Conservation (phyloP, 2,797 vertebrate species). For the Cheirogaleus major region DNA sequence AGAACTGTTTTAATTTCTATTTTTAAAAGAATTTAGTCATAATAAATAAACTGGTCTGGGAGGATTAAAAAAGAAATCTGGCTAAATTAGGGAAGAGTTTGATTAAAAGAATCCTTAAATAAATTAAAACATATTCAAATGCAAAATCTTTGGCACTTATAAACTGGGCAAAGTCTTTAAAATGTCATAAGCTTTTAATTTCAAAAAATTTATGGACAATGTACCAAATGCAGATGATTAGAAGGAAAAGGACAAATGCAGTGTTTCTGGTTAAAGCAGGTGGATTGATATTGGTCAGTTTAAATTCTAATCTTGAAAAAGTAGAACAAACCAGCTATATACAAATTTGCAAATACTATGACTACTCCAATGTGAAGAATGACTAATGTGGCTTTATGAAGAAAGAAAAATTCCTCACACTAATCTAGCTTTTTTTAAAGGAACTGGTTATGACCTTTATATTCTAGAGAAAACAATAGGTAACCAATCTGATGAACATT, state of each 20-base stretch:
- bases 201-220: constrained; percentile 12
- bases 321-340: neutral
- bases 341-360: neutral
- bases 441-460: constrained; percentile 1
- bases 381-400: constrained; percentile 10
- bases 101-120: constrained; percentile 66
- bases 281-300: neutral
- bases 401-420: constrained; percentile 37
- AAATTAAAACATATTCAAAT: constrained; percentile 70
- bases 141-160: constrained; percentile 48
- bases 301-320: constrained; percentile 16
- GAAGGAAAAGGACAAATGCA: constrained; percentile 11
- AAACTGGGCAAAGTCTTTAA: constrained; percentile 56
- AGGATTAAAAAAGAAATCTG: constrained; percentile 66
- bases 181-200: constrained; percentile 53
- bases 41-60: constrained; percentile 66
- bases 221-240: constrained; percentile 18
- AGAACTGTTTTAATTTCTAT: constrained; percentile 58
- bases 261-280: neutral
- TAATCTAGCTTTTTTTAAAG: neutral
- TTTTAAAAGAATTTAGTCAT: constrained; percentile 65
- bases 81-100: constrained; percentile 64
- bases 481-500: neutral
- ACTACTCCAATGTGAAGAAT: neutral
- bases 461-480: neutral